Evolutionary conservation across 2,888 invertebrate genomes (phyloP), one percentile per base, ranked within the genome.

Genomic region (Hyposoter didymator): DNA sequence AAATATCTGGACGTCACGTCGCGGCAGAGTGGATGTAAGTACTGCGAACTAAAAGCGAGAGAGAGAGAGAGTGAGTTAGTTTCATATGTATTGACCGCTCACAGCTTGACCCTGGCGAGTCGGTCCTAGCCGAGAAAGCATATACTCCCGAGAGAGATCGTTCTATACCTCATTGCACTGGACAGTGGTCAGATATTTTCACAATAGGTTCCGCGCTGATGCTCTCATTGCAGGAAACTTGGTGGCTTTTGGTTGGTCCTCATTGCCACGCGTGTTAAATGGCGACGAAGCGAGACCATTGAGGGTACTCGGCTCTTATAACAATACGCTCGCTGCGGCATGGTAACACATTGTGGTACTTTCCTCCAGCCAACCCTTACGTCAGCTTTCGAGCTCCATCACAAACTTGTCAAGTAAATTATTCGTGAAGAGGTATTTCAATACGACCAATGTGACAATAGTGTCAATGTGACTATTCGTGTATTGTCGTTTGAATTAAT

Each of bases 181-280:
- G 91, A 92, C 92, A 91, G 91, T 91, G 92, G 92, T 92, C 92
- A 92, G 92, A 93, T 93, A 92, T 93, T 93, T 93, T 91, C 91
- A 93, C 92, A 93, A 93, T 93, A 91, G 93, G 90, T 91, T 90
- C 88, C 90, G 90, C 88, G 87, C 87, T 87, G 89, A 91, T 91
- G 92, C 92, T 92, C 92, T 92, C 92, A 92, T 91, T 90, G 91
- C 90, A 90, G 90, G 91, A 92, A 93, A 93, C 91, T 93, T 92
- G 89, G 89, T 89, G 91, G 90, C 89, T 91, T 74, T 80, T 90
- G 90, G 90, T 90, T 70, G 90, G 87, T 74, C 67, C 52, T 35
- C 59, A 49, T 52, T 73, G 70, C 66, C 79, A 59, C 70, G 90
- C 90, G 90, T 91, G 92, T 91, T 92, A 92, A 92, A 92, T 91